Evolutionary conservation across 2,797 vertebrate genomes (phyloP).

Genomic region (Rhinogobio ventralis): DNA sequence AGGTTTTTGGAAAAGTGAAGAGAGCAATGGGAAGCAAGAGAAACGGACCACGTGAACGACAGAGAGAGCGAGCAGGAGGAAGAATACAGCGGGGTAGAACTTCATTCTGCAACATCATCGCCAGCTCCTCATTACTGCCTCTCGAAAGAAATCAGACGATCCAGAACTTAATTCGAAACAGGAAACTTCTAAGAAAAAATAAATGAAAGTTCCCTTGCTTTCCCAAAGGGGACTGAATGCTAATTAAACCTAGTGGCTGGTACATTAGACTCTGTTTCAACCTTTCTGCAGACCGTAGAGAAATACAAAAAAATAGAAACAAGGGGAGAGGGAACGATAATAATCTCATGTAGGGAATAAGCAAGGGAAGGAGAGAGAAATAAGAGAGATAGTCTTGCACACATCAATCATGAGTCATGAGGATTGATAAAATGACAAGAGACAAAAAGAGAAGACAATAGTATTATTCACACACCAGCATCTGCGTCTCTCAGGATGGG

Average conservation of each 20-base stretch:
- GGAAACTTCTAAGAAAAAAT: conserved; percentile 62
- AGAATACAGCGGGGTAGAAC: conserved; percentile 3
- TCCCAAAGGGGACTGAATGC: conserved; percentile 57
- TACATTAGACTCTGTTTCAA: conserved; percentile 61
- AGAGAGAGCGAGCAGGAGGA: neutral
- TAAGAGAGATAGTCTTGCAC: neutral
- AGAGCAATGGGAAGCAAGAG: conserved; percentile 15
- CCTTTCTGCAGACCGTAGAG: conserved; percentile 53
- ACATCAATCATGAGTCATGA: neutral
- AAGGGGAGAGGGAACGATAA: neutral
- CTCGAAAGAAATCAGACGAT: conserved; percentile 59
- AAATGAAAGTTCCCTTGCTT: conserved; percentile 60
- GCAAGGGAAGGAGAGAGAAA: neutral
- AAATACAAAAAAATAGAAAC: conserved; percentile 31
- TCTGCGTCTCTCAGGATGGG: conserved; percentile 62
- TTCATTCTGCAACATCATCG: conserved; percentile 62
- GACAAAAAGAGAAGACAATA: conserved; percentile 48
- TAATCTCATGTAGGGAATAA: conserved; percentile 40
- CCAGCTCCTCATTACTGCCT: conserved; percentile 63
- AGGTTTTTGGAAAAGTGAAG: conserved; percentile 64
- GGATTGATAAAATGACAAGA: conserved; percentile 48
- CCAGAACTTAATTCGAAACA: conserved; percentile 58
- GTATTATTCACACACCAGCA: conserved; percentile 67
- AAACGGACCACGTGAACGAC: neutral
- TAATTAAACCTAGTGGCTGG: conserved; percentile 68